A percentile compares a stretch with the other conserved stretches of the same genome.
These are phyloP conservation scores for Peromyscus melanophrys DNA, from an alignment of 2,797 vertebrate species.

Conservation along the genomic window DNA sequence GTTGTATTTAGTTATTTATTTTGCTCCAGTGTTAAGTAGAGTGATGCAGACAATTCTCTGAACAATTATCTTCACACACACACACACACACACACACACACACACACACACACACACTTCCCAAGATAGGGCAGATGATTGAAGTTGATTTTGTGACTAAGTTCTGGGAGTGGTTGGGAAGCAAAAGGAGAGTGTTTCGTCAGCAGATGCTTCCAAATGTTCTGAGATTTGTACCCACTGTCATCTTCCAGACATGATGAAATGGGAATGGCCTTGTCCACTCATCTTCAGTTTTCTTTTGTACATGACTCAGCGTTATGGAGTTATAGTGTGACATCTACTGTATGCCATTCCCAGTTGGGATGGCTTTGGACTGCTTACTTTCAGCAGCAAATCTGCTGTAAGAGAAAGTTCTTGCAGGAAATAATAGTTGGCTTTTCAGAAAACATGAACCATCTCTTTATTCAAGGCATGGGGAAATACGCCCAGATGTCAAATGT, in stretches of 20 bases:
- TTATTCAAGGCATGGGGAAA: constrained; percentile 48
- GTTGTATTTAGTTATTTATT: constrained; percentile 2
- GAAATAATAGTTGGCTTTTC: constrained; percentile 54
- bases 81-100: not conserved
- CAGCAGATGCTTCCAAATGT: not conserved
- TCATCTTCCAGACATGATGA: not conserved
- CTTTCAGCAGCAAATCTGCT: not conserved
- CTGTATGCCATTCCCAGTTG: not conserved
- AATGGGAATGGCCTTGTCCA: not conserved
- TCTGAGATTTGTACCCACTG: not conserved
- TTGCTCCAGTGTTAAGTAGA: not conserved
- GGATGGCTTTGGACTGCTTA: not conserved
- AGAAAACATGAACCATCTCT: constrained; percentile 60
- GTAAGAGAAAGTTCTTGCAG: constrained; percentile 28
- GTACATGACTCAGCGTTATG: not conserved
- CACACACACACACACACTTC: not conserved
- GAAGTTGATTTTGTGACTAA: constrained; percentile 22
- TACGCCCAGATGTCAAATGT: constrained; percentile 78
- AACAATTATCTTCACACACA: not conserved
- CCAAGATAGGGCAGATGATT: not conserved
- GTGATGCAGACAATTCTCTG: not conserved
- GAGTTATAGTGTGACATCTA: not conserved
- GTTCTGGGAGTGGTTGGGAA: constrained; percentile 18
- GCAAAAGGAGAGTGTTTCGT: not conserved
- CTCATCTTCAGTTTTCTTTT: not conserved